Evolutionary conservation across 2,113 vertebrate species (phyloP), one percentile per base, ranked within the genome.

Genomic region (Garra rufa): DNA sequence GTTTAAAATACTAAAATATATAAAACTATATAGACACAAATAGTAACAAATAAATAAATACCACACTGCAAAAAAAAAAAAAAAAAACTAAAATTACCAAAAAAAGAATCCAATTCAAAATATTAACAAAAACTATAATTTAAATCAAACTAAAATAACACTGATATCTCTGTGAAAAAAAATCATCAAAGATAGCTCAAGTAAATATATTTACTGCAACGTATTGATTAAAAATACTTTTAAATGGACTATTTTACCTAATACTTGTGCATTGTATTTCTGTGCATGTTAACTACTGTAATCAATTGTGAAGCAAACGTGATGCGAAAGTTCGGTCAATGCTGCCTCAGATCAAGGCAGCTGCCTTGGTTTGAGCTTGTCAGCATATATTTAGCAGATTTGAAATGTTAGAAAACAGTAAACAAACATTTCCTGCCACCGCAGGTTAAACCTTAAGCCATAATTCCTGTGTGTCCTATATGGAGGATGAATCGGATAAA

Each of bases 401-500:
- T 65, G 19, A 80, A 80, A 80, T 10, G 2, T 17, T 79, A 7
- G 15, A 44, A 79, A 63, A 79, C 7, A 43, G 34, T 79, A 79
- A 65, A 80, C 61, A 80, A 13, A 26, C 41, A 48, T 67, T 80
- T 80, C 61, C 17, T 80, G 61, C 17, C 61, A 28, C 43, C 43
- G 44, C 59, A 67, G 19, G 59, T 48, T 65, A 46, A 80, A 21
- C 43, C 24, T 30, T 65, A 48, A 80, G 43, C 59, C 61, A 21
- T 67, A 80, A 80, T 63, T 80, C 43, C 26, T 48, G n/a, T 19
- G 76, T 59, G 38, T 63, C 55, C 76, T 44, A 21, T 48, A 46
- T 14, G 59, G 41, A 46, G 24, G 59, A 43, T 11, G 59, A 80
- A 50, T 48, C 8, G 59, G 78, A 80, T 80, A 67, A 48, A 80